A percentile compares a stretch with the other conserved stretches of the same genome.
These are phyloP conservation scores for Ctenopoma kingsleyae DNA, from an alignment of 2,797 vertebrate genomes.

Conservation along the genomic window DNA sequence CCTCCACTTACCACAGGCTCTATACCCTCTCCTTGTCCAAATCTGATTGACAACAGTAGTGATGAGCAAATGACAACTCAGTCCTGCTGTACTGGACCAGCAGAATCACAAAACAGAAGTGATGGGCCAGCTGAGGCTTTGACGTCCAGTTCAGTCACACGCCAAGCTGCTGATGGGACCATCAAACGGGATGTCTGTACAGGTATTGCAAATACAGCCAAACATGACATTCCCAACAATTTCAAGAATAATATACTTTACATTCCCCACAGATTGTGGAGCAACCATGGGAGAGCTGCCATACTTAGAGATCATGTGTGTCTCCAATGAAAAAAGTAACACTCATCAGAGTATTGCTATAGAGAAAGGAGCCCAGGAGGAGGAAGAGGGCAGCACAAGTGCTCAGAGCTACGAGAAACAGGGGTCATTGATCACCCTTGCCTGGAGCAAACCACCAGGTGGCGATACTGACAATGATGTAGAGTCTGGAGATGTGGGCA, in stretches of 20 bases:
- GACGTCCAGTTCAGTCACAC: not conserved
- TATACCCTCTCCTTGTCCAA: not conserved
- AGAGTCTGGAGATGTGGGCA: constrained; percentile 5
- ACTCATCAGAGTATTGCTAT: constrained; percentile 5
- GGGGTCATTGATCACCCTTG: constrained; percentile 82
- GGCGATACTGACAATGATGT: constrained; percentile 26
- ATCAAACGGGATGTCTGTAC: constrained; percentile 70
- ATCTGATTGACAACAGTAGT: constrained; percentile 19
- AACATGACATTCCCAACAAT: not conserved
- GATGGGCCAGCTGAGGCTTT: constrained; percentile 1
- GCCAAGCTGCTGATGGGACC: constrained; percentile 11
- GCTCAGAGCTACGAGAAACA: constrained; percentile 75
- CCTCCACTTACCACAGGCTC: constrained; percentile 24
- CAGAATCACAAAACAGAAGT: constrained; percentile 11
- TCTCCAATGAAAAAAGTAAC: constrained; percentile 35
- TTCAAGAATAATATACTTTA: constrained; percentile 13
- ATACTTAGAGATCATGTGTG: constrained; percentile 83
- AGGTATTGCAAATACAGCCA: constrained; percentile 66
- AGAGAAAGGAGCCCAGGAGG: constrained; percentile 11
- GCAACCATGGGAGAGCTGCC: constrained; percentile 78
- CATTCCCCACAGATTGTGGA: constrained; percentile 71
- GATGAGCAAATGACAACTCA: constrained; percentile 16
- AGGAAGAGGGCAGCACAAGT: constrained; percentile 1
- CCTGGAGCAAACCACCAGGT: constrained; percentile 82
- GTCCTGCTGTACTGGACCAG: constrained; percentile 1